Evolutionary conservation across 2,888 invertebrate species (phyloP), one percentile per base, ranked within the genome.

Genomic region (Brenthis hecate): DNA sequence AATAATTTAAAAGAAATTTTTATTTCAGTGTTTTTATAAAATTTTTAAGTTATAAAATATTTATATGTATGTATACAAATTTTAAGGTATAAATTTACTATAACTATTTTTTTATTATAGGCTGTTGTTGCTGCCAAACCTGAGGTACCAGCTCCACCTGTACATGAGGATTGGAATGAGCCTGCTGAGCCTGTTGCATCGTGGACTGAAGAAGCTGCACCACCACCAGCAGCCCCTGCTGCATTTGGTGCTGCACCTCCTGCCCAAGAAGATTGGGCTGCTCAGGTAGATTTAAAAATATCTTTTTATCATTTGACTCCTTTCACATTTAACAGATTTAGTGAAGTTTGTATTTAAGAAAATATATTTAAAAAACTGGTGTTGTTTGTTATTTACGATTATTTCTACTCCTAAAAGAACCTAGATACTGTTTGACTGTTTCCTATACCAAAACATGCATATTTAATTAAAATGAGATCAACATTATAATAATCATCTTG

Each of bases 221-320:
- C 87, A 6, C 73, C 87, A 5, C 73, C 87, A 6, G 73, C 83
- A 3, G 81, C 85, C 8, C 79, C 90, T 3, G 73, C 82, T 5
- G 74, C 83, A n/a, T 91, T 90, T 67, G 91, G 89, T 13, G 84
- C 91, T 1, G 80, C 90, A 2, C 82, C 91, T 14, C 84, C 88
- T 0, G 85, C 88, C 0, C 94, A 94, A 54, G 88, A 94, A 69
- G 94, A 94, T 73, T 95, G 95, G 95, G 94, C 94, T 72, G 85
- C 91, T 60, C 92, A 92, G 91, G 92, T 92, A 80, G 8, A 43
- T 43, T 43, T 11, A 43, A 8, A 43, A 43, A 43, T 11, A 43
- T 6, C 8, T 6, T 36, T 5, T 36, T 8, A 36, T 36, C 28
- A 36, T 36, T 43, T 43, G 11, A 43, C 36, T 43, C 36, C 5